Conservation (phyloP, 1,140 invertebrate genomes). For the Rhysida immarginata region DNA sequence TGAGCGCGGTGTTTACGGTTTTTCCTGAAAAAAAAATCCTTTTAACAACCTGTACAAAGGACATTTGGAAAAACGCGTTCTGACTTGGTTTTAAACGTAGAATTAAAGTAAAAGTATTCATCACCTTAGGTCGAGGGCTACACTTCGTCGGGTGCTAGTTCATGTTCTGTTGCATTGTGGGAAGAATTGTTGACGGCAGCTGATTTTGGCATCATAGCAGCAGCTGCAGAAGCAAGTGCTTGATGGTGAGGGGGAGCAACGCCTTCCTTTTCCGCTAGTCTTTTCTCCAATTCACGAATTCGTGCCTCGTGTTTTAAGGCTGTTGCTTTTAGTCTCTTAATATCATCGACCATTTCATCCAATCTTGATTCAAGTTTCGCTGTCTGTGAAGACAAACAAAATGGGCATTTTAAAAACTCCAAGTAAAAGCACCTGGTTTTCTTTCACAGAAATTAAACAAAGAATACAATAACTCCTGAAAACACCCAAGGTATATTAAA, state of each 20-base stretch:
- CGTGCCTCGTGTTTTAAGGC: constrained; percentile 88
- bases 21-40: too few relatives aligned
- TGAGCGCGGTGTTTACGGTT: too few relatives aligned
- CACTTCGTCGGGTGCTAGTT: constrained; percentile 17
- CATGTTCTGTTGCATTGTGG: constrained; percentile 2
- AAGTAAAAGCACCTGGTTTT: too few relatives aligned
- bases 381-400: constrained; percentile 12
- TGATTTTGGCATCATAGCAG: not conserved
- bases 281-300: constrained; percentile 52
- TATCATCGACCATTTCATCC: constrained; percentile 68
- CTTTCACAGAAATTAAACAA: not conserved
- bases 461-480: not conserved
- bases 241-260: not conserved
- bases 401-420: not conserved
- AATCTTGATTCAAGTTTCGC: constrained; percentile 37
- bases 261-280: constrained; percentile 19
- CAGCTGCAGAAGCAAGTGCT: not conserved
- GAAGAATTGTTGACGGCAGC: not conserved
- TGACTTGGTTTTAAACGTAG: too few relatives aligned
- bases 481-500: too few relatives aligned
- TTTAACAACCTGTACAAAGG: too few relatives aligned
- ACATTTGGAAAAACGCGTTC: too few relatives aligned
- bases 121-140: constrained; percentile 5
- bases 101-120: too few relatives aligned
- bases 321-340: constrained; percentile 78